Percentiles rank a stretch among this genome's conserved stretches.
Conservation (phyloP, 2,797 vertebrate genomes). For the Scolopax rusticola region DNA sequence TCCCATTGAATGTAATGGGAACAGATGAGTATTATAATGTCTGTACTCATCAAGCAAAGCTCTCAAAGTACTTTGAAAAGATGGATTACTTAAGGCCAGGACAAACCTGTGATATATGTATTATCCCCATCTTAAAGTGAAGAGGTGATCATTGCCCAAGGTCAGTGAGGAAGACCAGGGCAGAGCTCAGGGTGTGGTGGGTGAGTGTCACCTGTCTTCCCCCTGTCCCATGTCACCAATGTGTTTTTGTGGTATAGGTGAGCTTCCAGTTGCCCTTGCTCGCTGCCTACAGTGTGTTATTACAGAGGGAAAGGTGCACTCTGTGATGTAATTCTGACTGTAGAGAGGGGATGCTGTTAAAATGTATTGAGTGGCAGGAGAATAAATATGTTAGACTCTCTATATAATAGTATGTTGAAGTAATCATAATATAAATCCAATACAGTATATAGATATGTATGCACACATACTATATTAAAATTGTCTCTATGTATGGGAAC, state of each 20-base stretch:
- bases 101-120: slow-evolving; percentile 43
- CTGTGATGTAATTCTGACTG: neutral
- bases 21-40: slow-evolving; percentile 38
- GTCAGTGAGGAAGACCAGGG: neutral
- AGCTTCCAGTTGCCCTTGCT: neutral
- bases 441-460: rapidly evolving
- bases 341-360: neutral
- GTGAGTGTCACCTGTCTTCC: neutral
- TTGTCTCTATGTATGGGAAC: rapidly evolving
- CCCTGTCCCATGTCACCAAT: rapidly evolving
- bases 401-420: neutral
- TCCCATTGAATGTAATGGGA: neutral
- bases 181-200: neutral
- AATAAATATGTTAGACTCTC: neutral
- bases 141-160: slow-evolving; percentile 32
- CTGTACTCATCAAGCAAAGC: slow-evolving; percentile 67
- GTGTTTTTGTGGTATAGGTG: rapidly evolving
- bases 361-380: neutral
- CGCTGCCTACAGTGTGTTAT: rapidly evolving
- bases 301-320: neutral
- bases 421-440: rapidly evolving
- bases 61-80: slow-evolving; percentile 53
- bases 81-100: slow-evolving; percentile 53
- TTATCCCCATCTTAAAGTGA: slow-evolving; percentile 64
- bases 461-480: neutral